These are phyloP conservation scores for Bovichtus diacanthus DNA, from an alignment of 2,797 vertebrate genomes.

Conservation along the genomic window DNA sequence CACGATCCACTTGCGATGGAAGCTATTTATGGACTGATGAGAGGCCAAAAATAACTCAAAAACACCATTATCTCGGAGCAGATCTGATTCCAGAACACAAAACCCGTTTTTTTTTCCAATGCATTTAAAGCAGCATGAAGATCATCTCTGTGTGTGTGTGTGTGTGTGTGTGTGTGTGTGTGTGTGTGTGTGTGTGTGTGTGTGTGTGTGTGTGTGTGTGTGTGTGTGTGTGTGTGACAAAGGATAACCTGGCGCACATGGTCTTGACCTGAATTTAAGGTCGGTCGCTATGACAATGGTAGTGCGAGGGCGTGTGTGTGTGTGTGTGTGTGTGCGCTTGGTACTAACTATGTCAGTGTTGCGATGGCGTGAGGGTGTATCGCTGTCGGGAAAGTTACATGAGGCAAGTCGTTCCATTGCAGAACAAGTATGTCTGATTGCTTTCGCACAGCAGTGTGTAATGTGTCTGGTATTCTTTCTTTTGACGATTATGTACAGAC, in stretches of 20 bases:
- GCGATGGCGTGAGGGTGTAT: conserved; percentile 45
- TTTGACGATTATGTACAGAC: conserved; percentile 37
- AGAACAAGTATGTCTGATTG: conserved; percentile 60
- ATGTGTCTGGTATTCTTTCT: conserved; percentile 63
- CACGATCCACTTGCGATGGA: conserved; percentile 41
- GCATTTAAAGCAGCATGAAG: conserved; percentile 27
- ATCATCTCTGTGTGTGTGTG: not conserved
- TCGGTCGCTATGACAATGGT: conserved; percentile 28
- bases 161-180: too few relatives aligned
- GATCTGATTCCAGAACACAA: conserved; percentile 61
- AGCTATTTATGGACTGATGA: conserved; percentile 59
- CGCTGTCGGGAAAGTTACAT: conserved; percentile 48
- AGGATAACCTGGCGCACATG: not conserved
- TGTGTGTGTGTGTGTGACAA: too few relatives aligned
- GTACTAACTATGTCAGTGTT: conserved; percentile 20
- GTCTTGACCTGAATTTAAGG: conserved; percentile 21
- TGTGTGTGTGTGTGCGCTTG: conserved; percentile 7
- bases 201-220: too few relatives aligned
- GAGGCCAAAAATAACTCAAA: conserved; percentile 53
- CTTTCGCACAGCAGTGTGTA: conserved; percentile 51
- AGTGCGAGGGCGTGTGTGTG: conserved; percentile 4
- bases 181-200: too few relatives aligned
- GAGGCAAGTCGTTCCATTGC: conserved; percentile 63
- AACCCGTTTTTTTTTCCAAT: conserved; percentile 2
- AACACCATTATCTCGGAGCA: conserved; percentile 44